Base-by-base conservation (phyloP, 2,113 vertebrate genomes). In the Heteronetta atricapilla region DNA sequence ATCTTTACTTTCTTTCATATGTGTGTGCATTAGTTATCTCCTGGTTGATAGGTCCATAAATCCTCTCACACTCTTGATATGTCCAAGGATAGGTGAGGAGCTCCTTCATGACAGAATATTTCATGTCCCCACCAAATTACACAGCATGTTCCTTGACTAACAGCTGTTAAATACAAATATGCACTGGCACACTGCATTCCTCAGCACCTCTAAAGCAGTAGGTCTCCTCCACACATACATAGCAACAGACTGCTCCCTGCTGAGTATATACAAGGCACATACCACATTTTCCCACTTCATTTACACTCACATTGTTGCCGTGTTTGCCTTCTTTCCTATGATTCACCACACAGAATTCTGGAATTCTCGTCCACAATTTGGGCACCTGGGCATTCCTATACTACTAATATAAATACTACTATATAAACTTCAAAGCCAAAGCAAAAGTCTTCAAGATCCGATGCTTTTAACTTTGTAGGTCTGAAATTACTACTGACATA, bases 11-110 rank as follows among this genome's bases (percentile, higher is more conserved):
- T 20, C 31, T 77, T 93, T 56, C 29, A 33, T 63, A 59, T 19
- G 52, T 33, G 25, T 20, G 18, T 56, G 63, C 75, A 80, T 94
- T 93, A 14, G 6, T 94, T 91, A 86, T 38, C 87, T 85, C 64
- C 91, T 52, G 38, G 29, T 34, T 75, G 90, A 91, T 91, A 81
- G 90, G 79, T 96, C 72, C 42, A 48, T 95, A 93, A 96, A 94
- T 93, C 82, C 59, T 81, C 79, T 89, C 11, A 0, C 59, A 6
- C 72, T 91, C 68, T 56, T 58, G 46, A 13, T 77, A 52, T 26
- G 56, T 52, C 77, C 79, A 94, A 94, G 91, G 89, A 77, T 38
- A 88, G 81, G 86, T 68, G 40, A 93, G 82, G 80, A 91, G 52
- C 68, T 94, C 69, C 79, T 70, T 90, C 82, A 13, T 2, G 6